Evolutionary conservation across 1,140 invertebrate genomes (phyloP).

Genomic region (Lepeophtheirus salmonis): DNA sequence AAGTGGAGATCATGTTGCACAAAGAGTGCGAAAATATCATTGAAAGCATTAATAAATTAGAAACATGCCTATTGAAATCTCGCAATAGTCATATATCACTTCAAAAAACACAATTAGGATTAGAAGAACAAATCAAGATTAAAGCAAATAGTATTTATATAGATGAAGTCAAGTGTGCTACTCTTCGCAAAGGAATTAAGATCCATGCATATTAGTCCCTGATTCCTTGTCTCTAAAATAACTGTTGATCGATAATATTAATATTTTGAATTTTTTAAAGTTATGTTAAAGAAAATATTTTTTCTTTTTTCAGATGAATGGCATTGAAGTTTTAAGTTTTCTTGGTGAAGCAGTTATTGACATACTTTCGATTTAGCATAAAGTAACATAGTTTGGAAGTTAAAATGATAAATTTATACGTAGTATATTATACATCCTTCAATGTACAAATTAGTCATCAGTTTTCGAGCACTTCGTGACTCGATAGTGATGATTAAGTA

Average conservation of each 20-base stretch:
- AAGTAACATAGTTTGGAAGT: not conserved
- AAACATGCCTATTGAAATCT: not conserved
- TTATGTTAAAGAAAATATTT: not conserved
- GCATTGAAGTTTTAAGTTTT: not conserved
- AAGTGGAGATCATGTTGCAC: conserved; percentile 7
- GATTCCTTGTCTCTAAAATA: too few species aligned
- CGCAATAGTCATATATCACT: conserved; percentile 5
- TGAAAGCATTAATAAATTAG: conserved; percentile 14
- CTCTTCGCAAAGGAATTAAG: conserved; percentile 7
- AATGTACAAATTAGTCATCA: too few species aligned
- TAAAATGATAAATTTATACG: not conserved
- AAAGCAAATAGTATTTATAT: conserved; percentile 17
- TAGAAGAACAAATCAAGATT: conserved; percentile 15
- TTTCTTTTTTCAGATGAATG: not conserved
- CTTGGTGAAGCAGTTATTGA: not conserved
- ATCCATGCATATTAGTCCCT: conserved; percentile 14
- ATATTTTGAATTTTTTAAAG: not conserved
- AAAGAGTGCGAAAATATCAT: conserved; percentile 8
- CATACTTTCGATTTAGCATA: not conserved
- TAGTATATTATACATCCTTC: too few species aligned
- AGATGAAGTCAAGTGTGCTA: conserved; percentile 16
- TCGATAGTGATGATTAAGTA: not conserved
- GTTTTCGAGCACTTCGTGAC: not conserved
- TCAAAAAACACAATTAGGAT: conserved; percentile 7
- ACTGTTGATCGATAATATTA: not conserved